A percentile compares a stretch with the other conserved stretches of the same genome.
phyloP scores from a whole-genome alignment of 2,888 invertebrate genomes.

The Tipula vernalis region DNA sequence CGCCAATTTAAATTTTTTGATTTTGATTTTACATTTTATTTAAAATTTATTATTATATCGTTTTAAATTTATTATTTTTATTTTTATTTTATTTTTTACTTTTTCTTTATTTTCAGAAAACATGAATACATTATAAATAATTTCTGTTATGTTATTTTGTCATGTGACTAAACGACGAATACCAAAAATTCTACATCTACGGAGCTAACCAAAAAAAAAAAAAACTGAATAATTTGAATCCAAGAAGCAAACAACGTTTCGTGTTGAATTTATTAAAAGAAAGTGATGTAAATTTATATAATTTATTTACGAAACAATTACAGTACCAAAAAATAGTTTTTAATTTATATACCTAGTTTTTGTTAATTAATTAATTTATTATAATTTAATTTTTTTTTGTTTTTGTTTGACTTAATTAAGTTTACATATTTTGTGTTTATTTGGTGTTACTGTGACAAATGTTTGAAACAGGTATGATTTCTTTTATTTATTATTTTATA shows the following conservation, averaged over 20 bases:
- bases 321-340: background rate
- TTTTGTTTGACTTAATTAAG: background rate
- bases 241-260: background rate
- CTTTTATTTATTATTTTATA: constrained; percentile 6
- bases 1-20: background rate
- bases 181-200: background rate
- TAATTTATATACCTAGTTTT: background rate
- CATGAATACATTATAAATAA: background rate
- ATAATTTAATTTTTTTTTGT: background rate
- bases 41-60: background rate
- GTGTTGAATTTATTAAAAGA: background rate
- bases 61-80: background rate
- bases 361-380: background rate
- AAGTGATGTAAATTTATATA: background rate
- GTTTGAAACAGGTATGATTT: constrained; percentile 11
- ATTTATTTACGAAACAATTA: background rate
- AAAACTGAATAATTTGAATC: background rate
- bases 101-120: background rate
- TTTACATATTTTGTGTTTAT: background rate
- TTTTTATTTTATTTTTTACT: background rate
- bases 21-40: background rate
- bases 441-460: constrained; percentile 9
- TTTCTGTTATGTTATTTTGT: background rate
- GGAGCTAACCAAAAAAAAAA: background rate
- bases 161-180: background rate